Evolutionary conservation across 2,113 vertebrate species (phyloP).

Genomic region (Saccopteryx bilineata): DNA sequence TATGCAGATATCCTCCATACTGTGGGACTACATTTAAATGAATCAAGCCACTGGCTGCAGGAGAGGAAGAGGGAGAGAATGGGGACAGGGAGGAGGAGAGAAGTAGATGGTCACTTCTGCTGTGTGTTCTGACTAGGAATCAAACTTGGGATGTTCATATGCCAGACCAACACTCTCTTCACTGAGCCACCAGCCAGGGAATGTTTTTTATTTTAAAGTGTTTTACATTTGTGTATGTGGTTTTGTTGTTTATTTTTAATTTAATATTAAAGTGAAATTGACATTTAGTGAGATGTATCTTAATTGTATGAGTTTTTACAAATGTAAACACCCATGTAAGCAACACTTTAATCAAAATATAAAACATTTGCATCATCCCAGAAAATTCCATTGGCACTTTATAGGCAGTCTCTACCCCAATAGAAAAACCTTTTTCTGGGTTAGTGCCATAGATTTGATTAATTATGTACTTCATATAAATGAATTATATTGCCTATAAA

Average conservation of each 20-base stretch:
- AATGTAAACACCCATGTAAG: background rate
- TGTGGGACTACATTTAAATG: too few species aligned
- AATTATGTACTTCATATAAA: background rate
- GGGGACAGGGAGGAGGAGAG: too few species aligned
- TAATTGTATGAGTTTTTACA: background rate
- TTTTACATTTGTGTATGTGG: background rate
- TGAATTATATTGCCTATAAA: background rate
- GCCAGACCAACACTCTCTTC: too few species aligned
- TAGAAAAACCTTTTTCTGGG: background rate
- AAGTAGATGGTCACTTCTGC: too few species aligned
- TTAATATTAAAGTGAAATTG: conserved; percentile 27
- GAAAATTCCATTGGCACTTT: background rate
- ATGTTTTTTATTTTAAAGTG: background rate
- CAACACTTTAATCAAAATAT: background rate
- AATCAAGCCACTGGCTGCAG: too few species aligned
- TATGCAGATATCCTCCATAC: too few species aligned
- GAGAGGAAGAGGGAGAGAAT: too few species aligned
- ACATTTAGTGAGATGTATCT: background rate
- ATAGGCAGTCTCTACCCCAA: background rate
- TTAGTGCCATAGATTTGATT: background rate
- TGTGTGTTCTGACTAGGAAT: too few species aligned
- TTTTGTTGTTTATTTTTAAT: background rate
- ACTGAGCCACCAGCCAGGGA: too few species aligned
- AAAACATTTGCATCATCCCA: background rate
- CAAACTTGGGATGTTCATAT: too few species aligned